Conservation (phyloP, 2,888 invertebrate genomes). For the Platynereis dumerilii region DNA sequence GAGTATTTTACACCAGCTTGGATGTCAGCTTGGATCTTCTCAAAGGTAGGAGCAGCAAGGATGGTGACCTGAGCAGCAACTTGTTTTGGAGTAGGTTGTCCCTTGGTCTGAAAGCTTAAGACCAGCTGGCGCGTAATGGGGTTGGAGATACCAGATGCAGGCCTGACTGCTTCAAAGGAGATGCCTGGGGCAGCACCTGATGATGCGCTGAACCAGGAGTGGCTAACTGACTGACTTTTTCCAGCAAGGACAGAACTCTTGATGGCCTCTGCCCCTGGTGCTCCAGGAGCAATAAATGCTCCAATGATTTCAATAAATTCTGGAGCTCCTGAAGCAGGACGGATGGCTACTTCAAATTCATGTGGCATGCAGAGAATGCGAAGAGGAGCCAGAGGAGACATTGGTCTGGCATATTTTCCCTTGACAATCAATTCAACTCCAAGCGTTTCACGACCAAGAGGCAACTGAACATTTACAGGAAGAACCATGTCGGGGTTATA, state of each 20-base stretch:
- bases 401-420: background rate
- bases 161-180: background rate
- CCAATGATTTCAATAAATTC: background rate
- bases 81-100: background rate
- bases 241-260: too few relatives aligned
- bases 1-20: too few relatives aligned
- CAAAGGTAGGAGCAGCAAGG: too few relatives aligned
- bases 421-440: background rate
- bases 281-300: too few relatives aligned
- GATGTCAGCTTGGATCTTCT: too few relatives aligned
- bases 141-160: background rate
- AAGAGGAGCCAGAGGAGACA: background rate
- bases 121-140: background rate
- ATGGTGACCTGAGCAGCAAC: background rate
- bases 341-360: conserved; percentile 1
- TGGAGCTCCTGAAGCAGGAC: background rate
- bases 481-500: too few relatives aligned
- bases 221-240: too few relatives aligned
- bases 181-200: background rate
- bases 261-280: too few relatives aligned
- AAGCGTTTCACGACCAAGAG: background rate
- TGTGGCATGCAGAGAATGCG: background rate
- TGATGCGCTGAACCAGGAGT: too few relatives aligned
- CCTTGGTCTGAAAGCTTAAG: background rate
- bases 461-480: too few relatives aligned